phyloP scores from a whole-genome alignment of 2,888 invertebrate species.

The Hanleya hanleyi region DNA sequence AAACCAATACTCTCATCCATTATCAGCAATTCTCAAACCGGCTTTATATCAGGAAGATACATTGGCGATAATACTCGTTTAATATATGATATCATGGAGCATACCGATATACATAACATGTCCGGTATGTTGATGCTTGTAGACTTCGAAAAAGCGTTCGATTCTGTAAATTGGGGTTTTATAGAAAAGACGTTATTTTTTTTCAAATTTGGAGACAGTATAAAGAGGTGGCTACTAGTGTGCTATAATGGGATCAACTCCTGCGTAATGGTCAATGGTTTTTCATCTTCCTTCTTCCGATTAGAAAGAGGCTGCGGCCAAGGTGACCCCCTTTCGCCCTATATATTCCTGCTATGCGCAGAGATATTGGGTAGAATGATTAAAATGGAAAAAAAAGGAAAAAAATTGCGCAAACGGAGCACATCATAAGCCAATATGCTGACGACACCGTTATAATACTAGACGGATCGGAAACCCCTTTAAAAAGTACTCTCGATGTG shows the following conservation, averaged over 20 bases:
- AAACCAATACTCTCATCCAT: neutral
- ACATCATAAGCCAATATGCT: conserved; percentile 2
- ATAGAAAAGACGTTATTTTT: conserved; percentile 7
- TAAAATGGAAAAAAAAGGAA: neutral
- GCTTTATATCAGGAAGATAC: too few species aligned
- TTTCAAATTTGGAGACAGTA: conserved; percentile 16
- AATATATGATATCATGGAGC: conserved; percentile 16
- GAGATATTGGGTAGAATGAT: neutral
- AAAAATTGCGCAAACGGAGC: neutral
- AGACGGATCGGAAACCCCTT: conserved; percentile 3
- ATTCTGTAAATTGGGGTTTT: conserved; percentile 14
- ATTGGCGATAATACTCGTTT: too few species aligned
- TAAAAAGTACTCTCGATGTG: too few species aligned
- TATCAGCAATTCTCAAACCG: neutral
- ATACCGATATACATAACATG: conserved; percentile 8
- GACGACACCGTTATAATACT: conserved; percentile 3
- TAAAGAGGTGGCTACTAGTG: conserved; percentile 13
- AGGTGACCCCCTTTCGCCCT: neutral
- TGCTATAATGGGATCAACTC: conserved; percentile 15
- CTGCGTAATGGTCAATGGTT: conserved; percentile 9
- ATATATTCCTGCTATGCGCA: neutral
- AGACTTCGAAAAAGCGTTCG: too few species aligned
- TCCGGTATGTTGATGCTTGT: conserved; percentile 8
- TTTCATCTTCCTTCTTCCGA: too few species aligned
- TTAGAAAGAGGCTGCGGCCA: neutral